Percentiles rank a stretch among this genome's conserved stretches.
Evolutionary conservation across 2,113 vertebrate genomes (phyloP).

Genomic region (Cryptotis parvus): DNA sequence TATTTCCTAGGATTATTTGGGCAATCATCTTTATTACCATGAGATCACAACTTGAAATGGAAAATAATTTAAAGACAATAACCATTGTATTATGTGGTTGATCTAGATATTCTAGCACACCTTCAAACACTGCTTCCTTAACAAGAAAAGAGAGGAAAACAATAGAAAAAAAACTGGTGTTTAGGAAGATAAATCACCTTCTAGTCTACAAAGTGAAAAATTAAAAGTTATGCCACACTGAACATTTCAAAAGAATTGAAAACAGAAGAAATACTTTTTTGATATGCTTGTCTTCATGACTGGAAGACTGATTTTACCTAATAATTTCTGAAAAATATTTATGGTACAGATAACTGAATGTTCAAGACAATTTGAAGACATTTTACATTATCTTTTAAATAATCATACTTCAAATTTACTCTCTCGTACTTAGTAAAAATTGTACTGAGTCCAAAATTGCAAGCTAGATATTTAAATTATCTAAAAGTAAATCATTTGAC

Average conservation of each 20-base stretch:
- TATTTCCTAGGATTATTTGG: conserved; percentile 28
- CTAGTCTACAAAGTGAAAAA: not conserved
- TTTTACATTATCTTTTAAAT: not conserved
- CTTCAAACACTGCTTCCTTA: not conserved
- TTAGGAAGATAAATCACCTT: not conserved
- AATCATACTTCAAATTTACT: not conserved
- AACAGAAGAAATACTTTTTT: not conserved
- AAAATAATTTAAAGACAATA: not conserved
- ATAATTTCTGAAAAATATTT: not conserved
- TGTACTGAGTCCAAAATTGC: not conserved
- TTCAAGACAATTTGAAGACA: not conserved
- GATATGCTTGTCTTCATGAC: not conserved
- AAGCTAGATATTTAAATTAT: not conserved
- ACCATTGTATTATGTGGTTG: not conserved
- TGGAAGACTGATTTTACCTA: not conserved
- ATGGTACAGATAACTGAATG: not conserved
- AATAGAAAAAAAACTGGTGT: not conserved
- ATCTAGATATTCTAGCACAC: not conserved
- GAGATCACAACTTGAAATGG: conserved; percentile 1
- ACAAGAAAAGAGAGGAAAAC: not conserved
- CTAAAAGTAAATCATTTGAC: not conserved
- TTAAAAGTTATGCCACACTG: not conserved
- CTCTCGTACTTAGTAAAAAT: not conserved
- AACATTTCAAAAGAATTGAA: not conserved
- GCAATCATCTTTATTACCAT: not conserved